These are phyloP conservation scores for Myripristis murdjan DNA, from an alignment of 2,797 vertebrate species.

Conservation along the genomic window DNA sequence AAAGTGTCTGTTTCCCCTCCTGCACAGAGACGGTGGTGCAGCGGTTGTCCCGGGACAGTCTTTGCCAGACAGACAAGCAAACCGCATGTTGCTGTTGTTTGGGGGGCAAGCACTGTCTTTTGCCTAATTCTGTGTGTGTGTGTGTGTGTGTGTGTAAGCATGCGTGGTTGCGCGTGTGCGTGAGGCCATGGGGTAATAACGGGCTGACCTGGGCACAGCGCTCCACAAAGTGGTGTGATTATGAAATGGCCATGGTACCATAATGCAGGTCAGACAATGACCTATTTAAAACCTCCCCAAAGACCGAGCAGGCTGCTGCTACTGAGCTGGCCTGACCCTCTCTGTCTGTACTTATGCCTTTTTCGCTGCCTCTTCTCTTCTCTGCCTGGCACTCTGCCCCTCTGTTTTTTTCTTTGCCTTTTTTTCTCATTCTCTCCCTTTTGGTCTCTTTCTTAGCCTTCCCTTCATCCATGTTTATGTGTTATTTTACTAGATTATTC, in stretches of 20 bases:
- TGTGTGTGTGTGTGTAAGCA: constrained; percentile 54
- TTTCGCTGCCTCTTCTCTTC: background rate
- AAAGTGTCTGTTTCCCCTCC: constrained; percentile 37
- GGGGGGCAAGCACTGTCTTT: constrained; percentile 31
- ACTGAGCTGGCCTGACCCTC: constrained; percentile 69
- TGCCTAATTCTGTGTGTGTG: constrained; percentile 31
- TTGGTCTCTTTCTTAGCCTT: background rate
- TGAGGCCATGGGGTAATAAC: constrained; percentile 61
- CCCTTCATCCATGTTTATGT: no score
- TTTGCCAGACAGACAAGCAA: constrained; percentile 19
- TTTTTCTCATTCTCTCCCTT: constrained; percentile 9
- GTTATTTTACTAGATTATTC: no score
- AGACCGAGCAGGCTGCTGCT: constrained; percentile 61
- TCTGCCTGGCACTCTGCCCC: background rate
- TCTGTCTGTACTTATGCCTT: constrained; percentile 44
- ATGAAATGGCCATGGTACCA: constrained; percentile 71
- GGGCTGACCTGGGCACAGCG: constrained; percentile 62
- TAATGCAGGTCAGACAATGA: constrained; percentile 83
- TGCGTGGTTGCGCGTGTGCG: constrained; percentile 50
- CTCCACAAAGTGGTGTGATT: constrained; percentile 76
- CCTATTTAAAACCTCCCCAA: constrained; percentile 80
- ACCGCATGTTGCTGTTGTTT: constrained; percentile 35
- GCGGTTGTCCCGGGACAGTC: constrained; percentile 19
- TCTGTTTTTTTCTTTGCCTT: background rate
- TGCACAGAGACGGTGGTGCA: constrained; percentile 44